Base-by-base conservation (phyloP, 2,113 vertebrate genomes). In the Falco punctatus region DNA sequence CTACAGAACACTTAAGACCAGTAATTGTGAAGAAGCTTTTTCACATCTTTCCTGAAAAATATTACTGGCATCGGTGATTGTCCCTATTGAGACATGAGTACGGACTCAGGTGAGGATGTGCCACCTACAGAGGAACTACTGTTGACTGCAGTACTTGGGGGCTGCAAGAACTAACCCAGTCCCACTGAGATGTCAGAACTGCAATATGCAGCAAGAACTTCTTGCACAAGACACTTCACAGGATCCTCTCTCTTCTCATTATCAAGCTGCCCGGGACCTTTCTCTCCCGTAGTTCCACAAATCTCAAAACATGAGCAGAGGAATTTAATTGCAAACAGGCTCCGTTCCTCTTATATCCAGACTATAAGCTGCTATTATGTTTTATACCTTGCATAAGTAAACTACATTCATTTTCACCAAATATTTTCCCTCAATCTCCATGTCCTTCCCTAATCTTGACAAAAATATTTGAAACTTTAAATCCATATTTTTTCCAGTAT, bases 101-200 rank as follows among this genome's bases (percentile, higher is more conserved):
- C 26, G 85, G 92, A 92, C 66, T 90, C 46, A 85, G 54, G 90
- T 6, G 3, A 82, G 48, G 74, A 85, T 67, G 74, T 89, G 52
- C 22, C 86, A 91, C 62, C 83, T 85, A 30, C 58, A 85, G 84
- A 94, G 24, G 33, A 75, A 16, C 83, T 33, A 24, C n/a, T 86
- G 83, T 88, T 92, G 92, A 85, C 67, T 26, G 38, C 70, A 90
- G 88, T 1, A 0, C 54, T 42, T 14, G 40, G 71, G 65, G 65
- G 40, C 65, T 86, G 61, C 55, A 78, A 74, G 79, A 70, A 49
- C 59, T 13, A 20, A n/a, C 23, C n/a, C 38, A 84, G 59, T 21
- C 51, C 67, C 0, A 0, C 26, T 1, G 0, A 86, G 64, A 57
- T 2, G 0, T 18, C 2, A 1, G 54, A n/a, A 38, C 0, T 0